Conservation (phyloP, 2,113 vertebrate species). For the Physeter macrocephalus region DNA sequence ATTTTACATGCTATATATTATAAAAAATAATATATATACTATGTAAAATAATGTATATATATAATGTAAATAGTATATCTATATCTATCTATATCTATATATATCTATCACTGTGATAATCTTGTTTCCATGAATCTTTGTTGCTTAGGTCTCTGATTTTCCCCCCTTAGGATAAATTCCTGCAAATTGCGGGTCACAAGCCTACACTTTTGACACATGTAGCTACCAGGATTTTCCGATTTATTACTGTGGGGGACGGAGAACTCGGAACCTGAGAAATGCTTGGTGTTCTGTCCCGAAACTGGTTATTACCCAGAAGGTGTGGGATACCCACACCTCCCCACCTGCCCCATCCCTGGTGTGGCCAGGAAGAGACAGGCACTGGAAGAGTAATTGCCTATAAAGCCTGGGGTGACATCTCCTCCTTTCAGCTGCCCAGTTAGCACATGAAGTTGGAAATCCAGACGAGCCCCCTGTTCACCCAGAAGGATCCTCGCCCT, state of each 20-base stretch:
- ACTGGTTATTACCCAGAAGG: not conserved
- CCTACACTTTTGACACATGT: fast-evolving
- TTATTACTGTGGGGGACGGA: not conserved
- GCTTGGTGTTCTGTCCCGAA: not conserved
- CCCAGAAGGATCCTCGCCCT: not conserved
- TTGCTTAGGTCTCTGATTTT: fast-evolving
- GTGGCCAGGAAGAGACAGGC: not conserved
- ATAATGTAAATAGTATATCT: too few relatives aligned
- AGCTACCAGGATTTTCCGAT: not conserved
- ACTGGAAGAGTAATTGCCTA: too few relatives aligned
- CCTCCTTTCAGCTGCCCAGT: not conserved
- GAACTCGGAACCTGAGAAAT: not conserved
- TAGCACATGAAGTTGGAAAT: not conserved
- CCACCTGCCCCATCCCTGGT: not conserved
- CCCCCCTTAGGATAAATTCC: not conserved
- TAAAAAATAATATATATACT: too few relatives aligned
- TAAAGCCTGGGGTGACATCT: not conserved
- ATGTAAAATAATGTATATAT: too few relatives aligned
- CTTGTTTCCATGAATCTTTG: not conserved
- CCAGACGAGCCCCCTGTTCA: not conserved
- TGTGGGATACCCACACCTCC: not conserved
- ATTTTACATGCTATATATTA: too few relatives aligned
- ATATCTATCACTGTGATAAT: not conserved
- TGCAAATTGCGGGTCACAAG: not conserved
- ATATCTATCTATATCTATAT: fast-evolving